These are phyloP conservation scores for Heterohyrax brucei DNA, from an alignment of 2,797 vertebrate genomes.

Conservation along the genomic window DNA sequence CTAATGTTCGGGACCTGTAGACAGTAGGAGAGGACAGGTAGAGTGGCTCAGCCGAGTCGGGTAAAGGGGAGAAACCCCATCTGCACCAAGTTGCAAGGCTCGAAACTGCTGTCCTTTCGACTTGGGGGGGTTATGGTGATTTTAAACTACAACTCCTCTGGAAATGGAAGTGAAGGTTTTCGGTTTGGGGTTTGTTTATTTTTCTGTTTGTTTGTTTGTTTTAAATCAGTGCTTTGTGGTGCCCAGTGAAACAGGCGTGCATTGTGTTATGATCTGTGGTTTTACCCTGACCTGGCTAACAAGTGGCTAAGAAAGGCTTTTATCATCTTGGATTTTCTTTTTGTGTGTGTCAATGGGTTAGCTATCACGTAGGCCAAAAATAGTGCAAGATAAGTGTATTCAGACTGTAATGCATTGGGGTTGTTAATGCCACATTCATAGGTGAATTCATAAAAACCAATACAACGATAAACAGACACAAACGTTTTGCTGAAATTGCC, in stretches of 20 bases:
- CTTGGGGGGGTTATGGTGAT: slow-evolving; percentile 87
- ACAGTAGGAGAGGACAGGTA: slow-evolving; percentile 82
- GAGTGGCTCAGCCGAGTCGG: slow-evolving; percentile 67
- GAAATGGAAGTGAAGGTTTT: slow-evolving; percentile 82
- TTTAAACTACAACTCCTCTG: slow-evolving; percentile 87
- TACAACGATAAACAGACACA: slow-evolving; percentile 41
- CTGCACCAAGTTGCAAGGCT: slow-evolving; percentile 72
- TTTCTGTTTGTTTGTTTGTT: neutral
- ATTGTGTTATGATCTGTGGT: slow-evolving; percentile 83
- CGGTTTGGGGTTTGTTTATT: neutral
- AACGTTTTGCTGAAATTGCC: slow-evolving; percentile 56
- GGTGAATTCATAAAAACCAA: slow-evolving; percentile 79
- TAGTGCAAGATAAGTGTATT: slow-evolving; percentile 87
- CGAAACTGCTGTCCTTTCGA: slow-evolving; percentile 86
- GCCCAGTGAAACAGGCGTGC: slow-evolving; percentile 82
- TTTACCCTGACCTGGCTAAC: slow-evolving; percentile 79
- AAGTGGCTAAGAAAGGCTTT: slow-evolving; percentile 78
- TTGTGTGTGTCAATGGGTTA: neutral
- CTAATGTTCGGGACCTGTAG: slow-evolving; percentile 81
- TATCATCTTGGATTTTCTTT: slow-evolving; percentile 49
- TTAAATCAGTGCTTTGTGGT: slow-evolving; percentile 74
- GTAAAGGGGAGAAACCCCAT: neutral
- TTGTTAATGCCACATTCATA: slow-evolving; percentile 65
- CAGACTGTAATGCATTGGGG: slow-evolving; percentile 64
- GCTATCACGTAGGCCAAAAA: slow-evolving; percentile 86